Evolutionary conservation across 2,797 vertebrate species (phyloP).

Genomic region (Hybognathus amarus): DNA sequence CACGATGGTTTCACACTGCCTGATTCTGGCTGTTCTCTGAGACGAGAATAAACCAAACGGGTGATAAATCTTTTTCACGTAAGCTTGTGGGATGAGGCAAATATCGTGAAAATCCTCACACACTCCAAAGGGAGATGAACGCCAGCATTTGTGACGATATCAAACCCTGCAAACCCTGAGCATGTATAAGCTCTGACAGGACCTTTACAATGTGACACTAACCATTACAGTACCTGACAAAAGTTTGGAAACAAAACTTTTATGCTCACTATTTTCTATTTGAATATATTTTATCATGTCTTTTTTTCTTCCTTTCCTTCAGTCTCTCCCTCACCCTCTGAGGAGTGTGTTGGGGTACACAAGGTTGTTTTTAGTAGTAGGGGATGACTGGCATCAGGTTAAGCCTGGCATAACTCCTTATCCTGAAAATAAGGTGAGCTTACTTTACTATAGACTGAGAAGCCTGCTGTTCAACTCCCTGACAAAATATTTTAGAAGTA

Average conservation of each 20-base stretch:
- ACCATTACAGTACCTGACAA: neutral
- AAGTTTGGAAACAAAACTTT: neutral
- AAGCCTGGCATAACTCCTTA: neutral
- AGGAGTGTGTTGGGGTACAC: too few species aligned
- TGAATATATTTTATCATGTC: neutral
- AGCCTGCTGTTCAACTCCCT: neutral
- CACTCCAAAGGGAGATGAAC: slow-evolving; percentile 24
- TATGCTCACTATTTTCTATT: neutral
- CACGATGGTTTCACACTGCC: neutral
- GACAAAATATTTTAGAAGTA: neutral
- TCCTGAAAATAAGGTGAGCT: neutral
- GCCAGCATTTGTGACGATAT: neutral
- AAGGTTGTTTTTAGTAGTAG: neutral
- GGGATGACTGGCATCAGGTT: neutral
- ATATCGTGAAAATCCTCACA: slow-evolving; percentile 29
- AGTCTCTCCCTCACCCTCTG: too few species aligned
- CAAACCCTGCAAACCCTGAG: slow-evolving; percentile 1
- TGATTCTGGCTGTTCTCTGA: neutral
- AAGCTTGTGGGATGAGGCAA: slow-evolving; percentile 18
- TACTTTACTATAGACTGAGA: neutral
- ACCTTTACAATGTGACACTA: neutral
- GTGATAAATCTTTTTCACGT: slow-evolving; percentile 23
- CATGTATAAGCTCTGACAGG: neutral
- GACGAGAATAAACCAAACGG: slow-evolving; percentile 1
- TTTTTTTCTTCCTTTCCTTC: too few species aligned